phyloP scores from a whole-genome alignment of 2,113 vertebrate genomes.

The Barbus barbus region DNA sequence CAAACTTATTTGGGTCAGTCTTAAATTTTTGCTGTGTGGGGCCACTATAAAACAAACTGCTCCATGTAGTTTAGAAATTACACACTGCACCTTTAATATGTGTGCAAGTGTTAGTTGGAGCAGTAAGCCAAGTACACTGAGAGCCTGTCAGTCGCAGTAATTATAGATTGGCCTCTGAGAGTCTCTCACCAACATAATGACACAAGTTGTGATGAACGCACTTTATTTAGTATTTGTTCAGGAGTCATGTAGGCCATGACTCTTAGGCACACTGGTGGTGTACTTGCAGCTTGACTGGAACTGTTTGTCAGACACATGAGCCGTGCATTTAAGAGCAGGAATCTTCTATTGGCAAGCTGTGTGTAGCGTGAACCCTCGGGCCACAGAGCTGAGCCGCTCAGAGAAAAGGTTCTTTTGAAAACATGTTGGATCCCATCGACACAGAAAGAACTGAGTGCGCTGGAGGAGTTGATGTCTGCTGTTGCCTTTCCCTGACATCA shows the following conservation, averaged over 20 bases:
- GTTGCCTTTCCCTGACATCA: constrained; percentile 10
- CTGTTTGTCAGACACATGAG: constrained; percentile 13
- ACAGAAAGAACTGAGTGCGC: not conserved
- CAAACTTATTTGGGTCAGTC: not conserved
- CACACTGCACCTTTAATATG: not conserved
- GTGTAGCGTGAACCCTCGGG: constrained; percentile 16
- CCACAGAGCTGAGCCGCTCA: constrained; percentile 16
- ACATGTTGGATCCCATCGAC: constrained; percentile 42
- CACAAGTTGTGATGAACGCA: not conserved
- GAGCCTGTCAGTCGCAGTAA: not conserved
- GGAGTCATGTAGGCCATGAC: not conserved
- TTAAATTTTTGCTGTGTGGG: not conserved
- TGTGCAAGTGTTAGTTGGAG: not conserved
- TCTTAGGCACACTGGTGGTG: not conserved
- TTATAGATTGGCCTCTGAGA: not conserved
- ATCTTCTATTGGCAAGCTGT: constrained; percentile 30
- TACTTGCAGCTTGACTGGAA: not conserved
- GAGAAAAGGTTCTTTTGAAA: constrained; percentile 35
- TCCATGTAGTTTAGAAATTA: not conserved
- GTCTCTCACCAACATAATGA: not conserved
- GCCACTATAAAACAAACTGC: not conserved
- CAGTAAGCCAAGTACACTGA: too few species aligned
- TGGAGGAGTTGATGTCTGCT: constrained; percentile 10
- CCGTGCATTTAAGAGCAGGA: constrained; percentile 21
- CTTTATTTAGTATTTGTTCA: constrained; percentile 9